Evolutionary conservation across 2,113 vertebrate genomes (phyloP).

Genomic region (Otis tarda): DNA sequence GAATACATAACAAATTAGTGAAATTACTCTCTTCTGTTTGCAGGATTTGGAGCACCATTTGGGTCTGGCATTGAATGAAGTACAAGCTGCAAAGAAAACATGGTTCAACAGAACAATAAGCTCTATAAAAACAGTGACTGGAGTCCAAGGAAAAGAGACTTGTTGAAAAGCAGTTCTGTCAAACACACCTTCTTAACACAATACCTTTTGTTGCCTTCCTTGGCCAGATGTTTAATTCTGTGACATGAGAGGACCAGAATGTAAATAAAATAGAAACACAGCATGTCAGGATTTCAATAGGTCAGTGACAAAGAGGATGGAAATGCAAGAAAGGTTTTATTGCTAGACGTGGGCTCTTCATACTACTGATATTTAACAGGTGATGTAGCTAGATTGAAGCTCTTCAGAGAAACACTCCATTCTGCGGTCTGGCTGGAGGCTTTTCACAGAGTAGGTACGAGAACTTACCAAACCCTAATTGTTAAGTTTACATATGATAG

Average conservation of each 20-base stretch:
- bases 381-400: constrained; percentile 60
- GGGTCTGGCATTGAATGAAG: constrained; percentile 93
- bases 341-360: constrained; percentile 75
- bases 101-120: constrained; percentile 99
- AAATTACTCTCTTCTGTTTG: background rate
- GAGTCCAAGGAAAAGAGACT: constrained; percentile 95
- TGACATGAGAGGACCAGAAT: constrained; percentile 78
- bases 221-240: constrained; percentile 80
- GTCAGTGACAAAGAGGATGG: constrained; percentile 69
- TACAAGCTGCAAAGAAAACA: constrained; percentile 98
- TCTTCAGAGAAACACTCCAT: constrained; percentile 76
- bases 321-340: constrained; percentile 67
- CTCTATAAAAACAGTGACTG: constrained; percentile 98
- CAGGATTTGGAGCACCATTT: constrained; percentile 97
- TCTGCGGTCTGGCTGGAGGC: constrained; percentile 74
- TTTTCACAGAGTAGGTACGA: constrained; percentile 77
- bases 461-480: constrained; percentile 69
- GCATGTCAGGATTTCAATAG: constrained; percentile 71
- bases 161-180: constrained; percentile 78
- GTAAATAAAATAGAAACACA: constrained; percentile 71
- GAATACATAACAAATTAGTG: background rate
- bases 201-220: constrained; percentile 81
- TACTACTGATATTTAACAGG: constrained; percentile 87
- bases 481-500: constrained; percentile 69
- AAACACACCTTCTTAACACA: constrained; percentile 69